Evolutionary conservation across 2,113 vertebrate species (phyloP), one percentile per base, ranked within the genome.

Genomic region (Trinectes maculatus): DNA sequence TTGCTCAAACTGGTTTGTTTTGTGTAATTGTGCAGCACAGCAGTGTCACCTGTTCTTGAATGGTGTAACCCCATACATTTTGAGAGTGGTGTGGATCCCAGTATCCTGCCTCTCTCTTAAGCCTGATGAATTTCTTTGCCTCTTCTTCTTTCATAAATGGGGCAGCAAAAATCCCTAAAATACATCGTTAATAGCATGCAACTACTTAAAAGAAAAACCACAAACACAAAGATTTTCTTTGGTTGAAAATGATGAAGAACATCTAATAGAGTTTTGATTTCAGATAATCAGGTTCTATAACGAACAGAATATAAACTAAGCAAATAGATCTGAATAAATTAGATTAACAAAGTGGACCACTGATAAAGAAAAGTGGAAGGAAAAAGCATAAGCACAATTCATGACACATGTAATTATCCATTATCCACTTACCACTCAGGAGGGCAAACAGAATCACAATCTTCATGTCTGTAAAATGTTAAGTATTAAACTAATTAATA

Each of bases 81-180:
- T 92, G 89, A 29, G 88, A 55, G 53, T 87, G 37, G 21, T 79
- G 46, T 58, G 89, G 88, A 80, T 91, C 90, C 91, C 87, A 91
- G 74, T 85, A 74, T 11, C 65, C 87, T 1, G 62, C 31, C 68
- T 90, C 86, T 47, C 90, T 89, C 79, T 89, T 91, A 57, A 74
- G 63, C n/a, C 87, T 67, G 44, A 90, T 85, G 53, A 90, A 91
- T 10, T 12, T 19, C 11, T 91, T 90, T 1, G 90, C 88, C 31
- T 85, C 63, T 16, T 87, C 59, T 10, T 89, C 84, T n/a, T 87
- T 85, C 28, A 85, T 5, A 13, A 91, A 89, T 0, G 87, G 89
- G 37, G 87, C 89, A 0, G 78, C 60, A 25, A 88, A 59, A 11
- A 77, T 49, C 42, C 84, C 89, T 91, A 25, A 68, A 46, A 10